Evolutionary conservation across 2,888 invertebrate species (phyloP), one percentile per base, ranked within the genome.

Genomic region (Spodoptera littoralis): DNA sequence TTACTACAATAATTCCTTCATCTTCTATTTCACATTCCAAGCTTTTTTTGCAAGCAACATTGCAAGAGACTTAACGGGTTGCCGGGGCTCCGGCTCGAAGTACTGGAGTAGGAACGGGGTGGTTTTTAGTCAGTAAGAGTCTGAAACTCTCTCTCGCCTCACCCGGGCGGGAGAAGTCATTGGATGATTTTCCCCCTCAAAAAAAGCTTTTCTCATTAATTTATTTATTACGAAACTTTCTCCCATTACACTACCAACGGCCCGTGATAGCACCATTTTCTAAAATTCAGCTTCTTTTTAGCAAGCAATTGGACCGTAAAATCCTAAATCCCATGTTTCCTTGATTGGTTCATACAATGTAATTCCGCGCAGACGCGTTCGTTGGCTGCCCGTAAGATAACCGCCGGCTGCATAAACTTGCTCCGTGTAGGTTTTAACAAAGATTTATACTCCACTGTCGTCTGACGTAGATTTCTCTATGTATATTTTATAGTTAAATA

Each of bases 361-460:
- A 78, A 78, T 78, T 71, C 70, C 65, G 69, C 58, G 54, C 77
- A 65, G 62, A 62, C 71, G 72, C 62, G 56, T 63, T 74, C 65
- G 72, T 65, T 59, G 70, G 64, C 49, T 59, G 65, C 59, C 64
- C 52, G 75, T 65, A 77, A 76, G 77, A 76, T 72, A 78, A 82
- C 82, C 67, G 80, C 71, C 76, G 79, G 80, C 77, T 84, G 84
- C 85, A 85, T 82, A 84, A 85, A 87, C 82, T 84, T 76, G 62
- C 69, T 72, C 80, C 65, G 69, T 73, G 72, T 69, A 70, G 84
- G 82, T 86, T 88, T 84, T 83, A 88, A 85, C 86, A 78, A 82
- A 85, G 88, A 88, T 88, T 88, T 89, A 89, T 88, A 83, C 75
- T 63, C 45, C 77, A 71, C 72, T 79, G 82, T 83, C 84, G 77